These are phyloP conservation scores for Athalia circularis DNA, from an alignment of 2,888 invertebrate species.

Conservation along the genomic window DNA sequence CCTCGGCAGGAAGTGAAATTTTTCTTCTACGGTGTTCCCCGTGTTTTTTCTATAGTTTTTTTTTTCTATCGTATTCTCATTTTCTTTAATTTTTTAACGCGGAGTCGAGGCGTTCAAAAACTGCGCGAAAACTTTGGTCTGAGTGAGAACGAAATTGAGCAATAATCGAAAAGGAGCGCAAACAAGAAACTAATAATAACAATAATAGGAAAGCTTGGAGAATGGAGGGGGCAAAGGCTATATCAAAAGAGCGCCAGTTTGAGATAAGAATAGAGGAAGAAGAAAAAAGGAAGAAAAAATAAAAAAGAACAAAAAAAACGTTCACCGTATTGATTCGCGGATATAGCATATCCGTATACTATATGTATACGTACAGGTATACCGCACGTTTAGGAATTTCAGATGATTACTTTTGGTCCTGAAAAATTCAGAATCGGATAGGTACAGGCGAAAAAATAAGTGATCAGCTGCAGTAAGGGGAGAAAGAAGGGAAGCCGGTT, in stretches of 20 bases:
- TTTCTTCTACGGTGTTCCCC: too few relatives aligned
- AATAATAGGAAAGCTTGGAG: neutral
- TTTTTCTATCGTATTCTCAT: too few relatives aligned
- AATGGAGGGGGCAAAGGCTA: neutral
- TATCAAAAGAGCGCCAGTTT: neutral
- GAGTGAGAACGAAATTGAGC: neutral
- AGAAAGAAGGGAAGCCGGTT: neutral
- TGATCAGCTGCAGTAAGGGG: neutral
- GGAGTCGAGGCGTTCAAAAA: too few relatives aligned
- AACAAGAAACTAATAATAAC: neutral
- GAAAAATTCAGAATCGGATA: slow-evolving; percentile 28
- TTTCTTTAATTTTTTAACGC: too few relatives aligned
- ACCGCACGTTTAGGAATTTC: slow-evolving; percentile 55
- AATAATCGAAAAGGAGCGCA: neutral
- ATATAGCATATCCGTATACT: slow-evolving; percentile 19
- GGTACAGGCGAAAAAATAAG: neutral
- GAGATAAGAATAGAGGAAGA: too few relatives aligned
- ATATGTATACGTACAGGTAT: slow-evolving; percentile 5
- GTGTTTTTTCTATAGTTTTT: too few relatives aligned
- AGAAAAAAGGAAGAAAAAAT: too few relatives aligned
- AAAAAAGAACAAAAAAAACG: slow-evolving; percentile 37
- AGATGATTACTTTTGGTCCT: slow-evolving; percentile 50
- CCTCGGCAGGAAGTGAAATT: neutral
- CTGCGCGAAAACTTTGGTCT: too few relatives aligned
- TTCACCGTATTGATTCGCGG: slow-evolving; percentile 19